Percentiles rank a stretch among this genome's conserved stretches.
Evolutionary conservation across 2,888 invertebrate species (phyloP).

Genomic region (Leptura quadrifasciata): DNA sequence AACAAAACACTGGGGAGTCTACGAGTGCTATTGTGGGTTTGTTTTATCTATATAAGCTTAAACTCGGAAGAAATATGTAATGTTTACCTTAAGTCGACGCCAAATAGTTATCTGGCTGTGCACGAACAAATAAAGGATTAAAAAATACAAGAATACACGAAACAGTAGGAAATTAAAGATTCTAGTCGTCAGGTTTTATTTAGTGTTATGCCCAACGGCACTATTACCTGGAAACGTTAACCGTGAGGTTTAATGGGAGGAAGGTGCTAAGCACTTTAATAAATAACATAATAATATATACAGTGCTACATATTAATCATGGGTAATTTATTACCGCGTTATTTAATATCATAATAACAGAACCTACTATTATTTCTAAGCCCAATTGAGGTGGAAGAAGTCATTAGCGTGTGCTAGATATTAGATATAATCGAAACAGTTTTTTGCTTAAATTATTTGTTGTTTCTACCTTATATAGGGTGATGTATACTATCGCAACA

Average conservation of each 20-base stretch:
- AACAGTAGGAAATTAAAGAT: constrained; percentile 34
- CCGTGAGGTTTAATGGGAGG: background rate
- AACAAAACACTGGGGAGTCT: background rate
- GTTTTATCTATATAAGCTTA: constrained; percentile 7
- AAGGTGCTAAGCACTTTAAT: constrained; percentile 16
- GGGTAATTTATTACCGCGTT: background rate
- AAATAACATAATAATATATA: constrained; percentile 13
- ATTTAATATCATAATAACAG: background rate
- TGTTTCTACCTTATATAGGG: too few species aligned
- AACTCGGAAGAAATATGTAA: constrained; percentile 3
- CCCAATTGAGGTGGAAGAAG: constrained; percentile 1
- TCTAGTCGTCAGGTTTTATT: constrained; percentile 11
- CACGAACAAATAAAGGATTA: constrained; percentile 17
- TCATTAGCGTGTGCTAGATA: background rate
- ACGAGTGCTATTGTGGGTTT: constrained; percentile 11
- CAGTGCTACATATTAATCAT: constrained; percentile 3
- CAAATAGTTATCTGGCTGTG: constrained; percentile 18
- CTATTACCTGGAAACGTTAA: constrained; percentile 13
- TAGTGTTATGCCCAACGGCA: background rate
- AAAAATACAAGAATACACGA: background rate
- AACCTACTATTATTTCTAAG: constrained; percentile 7
- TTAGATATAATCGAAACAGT: too few species aligned
- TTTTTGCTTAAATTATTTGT: too few species aligned
- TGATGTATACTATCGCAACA: too few species aligned
- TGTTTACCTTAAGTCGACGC: constrained; percentile 18